Conservation (phyloP, 1,140 invertebrate genomes). For the Dendrolimus punctatus region DNA sequence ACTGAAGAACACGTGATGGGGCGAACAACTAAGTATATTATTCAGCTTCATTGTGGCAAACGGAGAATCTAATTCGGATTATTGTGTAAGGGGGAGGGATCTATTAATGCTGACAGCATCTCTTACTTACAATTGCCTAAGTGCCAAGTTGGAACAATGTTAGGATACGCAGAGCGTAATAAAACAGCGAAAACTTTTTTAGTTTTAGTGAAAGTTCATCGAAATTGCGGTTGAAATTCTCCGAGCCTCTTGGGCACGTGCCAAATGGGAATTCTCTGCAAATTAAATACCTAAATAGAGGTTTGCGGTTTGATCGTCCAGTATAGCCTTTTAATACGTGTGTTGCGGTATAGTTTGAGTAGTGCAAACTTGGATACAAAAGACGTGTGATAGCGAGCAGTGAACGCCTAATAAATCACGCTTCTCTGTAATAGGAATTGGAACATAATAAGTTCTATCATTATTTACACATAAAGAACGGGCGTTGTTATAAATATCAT, state of each 20-base stretch:
- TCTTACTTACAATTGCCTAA: too few species aligned
- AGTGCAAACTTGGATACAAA: too few species aligned
- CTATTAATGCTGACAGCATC: too few species aligned
- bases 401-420: too few species aligned
- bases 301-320: background rate
- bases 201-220: slow-evolving; percentile 15
- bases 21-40: slow-evolving; percentile 1
- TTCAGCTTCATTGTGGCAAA: background rate
- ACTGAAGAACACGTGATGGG: slow-evolving; percentile 3
- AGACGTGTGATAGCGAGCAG: too few species aligned
- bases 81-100: too few species aligned
- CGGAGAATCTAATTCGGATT: too few species aligned
- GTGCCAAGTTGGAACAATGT: background rate
- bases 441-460: too few species aligned
- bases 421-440: too few species aligned
- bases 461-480: too few species aligned
- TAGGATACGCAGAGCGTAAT: background rate
- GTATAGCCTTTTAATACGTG: background rate
- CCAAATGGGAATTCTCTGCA: slow-evolving; percentile 16
- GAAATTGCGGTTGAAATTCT: slow-evolving; percentile 11
- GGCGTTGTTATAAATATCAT: too few species aligned
- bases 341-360: too few species aligned
- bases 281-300: slow-evolving; percentile 18
- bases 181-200: slow-evolving; percentile 11
- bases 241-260: slow-evolving; percentile 10